Base-by-base conservation (phyloP, 2,888 invertebrate species). In the Drosophila phalerata region DNA sequence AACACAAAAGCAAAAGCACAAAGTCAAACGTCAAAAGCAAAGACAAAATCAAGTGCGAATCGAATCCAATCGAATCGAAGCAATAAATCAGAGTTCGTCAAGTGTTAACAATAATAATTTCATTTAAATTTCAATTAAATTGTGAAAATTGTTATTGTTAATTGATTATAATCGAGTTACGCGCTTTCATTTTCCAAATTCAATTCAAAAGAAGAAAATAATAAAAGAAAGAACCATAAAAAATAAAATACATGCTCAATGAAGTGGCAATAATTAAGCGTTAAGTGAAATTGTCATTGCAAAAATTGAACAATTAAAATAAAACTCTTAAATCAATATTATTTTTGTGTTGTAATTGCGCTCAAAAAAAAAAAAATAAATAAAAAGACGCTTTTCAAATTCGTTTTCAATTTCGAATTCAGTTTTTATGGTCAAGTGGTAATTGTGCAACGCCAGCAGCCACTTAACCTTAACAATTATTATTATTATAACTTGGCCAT, bases 391-490 rank as follows among this genome's bases (percentile, higher is more conserved):
- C 58, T 52, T 72, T 72, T 62, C 56, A 63, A 69, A 57, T 32
- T 47, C 37, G 5, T 17, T 28, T 61, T 43, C 11, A 51, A 25
- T 22, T 61, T 69, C 25, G 47, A 75, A 56, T 55, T 47, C 17
- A 40, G 53, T 76, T 73, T 56, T 57, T 67, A 67, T 76, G 78
- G 68, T 63, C 74, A 69, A 78, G 73, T 66, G 66, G 49, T 43
- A 71, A 79, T 85, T 88, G 85, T 82, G 85, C 69, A 88, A 81
- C 71, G 25, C 34, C 37, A 57, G 57, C 48, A 48, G 85, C 76
- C 76, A 81, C 85, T 85, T 89, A 89, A 89, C 84, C 84, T 85
- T 89, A 85, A 76, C 89, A 87, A 89, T 81, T 81, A 72, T 88
- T 70, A 70, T 69, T 64, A 60, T 69, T 64, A 60, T 69, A 60